Evolutionary conservation across 2,797 vertebrate species (phyloP).

Genomic region (Prunella strophiata): DNA sequence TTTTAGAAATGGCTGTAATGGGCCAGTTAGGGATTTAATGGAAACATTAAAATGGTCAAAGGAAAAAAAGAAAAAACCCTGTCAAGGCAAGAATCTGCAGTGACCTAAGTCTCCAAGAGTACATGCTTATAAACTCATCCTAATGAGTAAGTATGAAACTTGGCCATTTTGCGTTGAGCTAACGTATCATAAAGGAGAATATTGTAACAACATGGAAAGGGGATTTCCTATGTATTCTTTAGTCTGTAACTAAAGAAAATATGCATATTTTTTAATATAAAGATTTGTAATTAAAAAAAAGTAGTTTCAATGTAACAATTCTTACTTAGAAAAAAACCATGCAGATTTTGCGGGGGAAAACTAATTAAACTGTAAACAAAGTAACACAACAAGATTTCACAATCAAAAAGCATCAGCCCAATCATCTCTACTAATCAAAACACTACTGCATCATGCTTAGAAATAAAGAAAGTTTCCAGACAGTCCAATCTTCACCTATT

Average conservation of each 20-base stretch:
- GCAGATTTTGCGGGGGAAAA: accelerated
- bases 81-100: neutral
- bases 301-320: neutral
- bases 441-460: neutral
- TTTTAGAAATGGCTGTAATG: neutral
- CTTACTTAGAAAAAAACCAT: neutral
- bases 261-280: neutral
- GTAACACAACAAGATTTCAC: neutral
- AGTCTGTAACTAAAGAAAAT: neutral
- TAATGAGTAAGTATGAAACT: neutral
- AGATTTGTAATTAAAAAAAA: neutral
- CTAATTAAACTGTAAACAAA: neutral
- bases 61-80: neutral
- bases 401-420: neutral
- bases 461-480: constrained; percentile 5
- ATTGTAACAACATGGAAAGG: neutral
- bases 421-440: constrained; percentile 22
- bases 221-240: neutral
- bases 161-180: neutral
- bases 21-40: neutral
- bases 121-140: neutral
- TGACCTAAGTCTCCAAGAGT: neutral
- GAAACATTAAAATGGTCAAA: neutral
- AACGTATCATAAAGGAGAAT: neutral
- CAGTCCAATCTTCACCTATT: neutral